These are phyloP conservation scores for Caenorhabditis sp. DNA, from an alignment of 2,888 invertebrate genomes.

Conservation along the genomic window DNA sequence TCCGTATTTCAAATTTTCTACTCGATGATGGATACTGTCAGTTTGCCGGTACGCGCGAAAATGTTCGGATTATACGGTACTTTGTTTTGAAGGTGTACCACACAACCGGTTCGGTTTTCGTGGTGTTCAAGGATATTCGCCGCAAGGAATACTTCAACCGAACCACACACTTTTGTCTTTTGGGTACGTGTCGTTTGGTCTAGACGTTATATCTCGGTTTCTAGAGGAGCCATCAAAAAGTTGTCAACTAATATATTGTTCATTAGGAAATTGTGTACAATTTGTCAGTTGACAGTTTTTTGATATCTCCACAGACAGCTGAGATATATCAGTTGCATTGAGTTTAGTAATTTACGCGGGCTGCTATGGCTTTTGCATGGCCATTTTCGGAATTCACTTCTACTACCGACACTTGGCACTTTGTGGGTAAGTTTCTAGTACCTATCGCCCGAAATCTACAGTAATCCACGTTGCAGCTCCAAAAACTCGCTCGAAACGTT, in stretches of 20 bases:
- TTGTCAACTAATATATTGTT: too few species aligned
- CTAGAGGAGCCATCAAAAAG: too few species aligned
- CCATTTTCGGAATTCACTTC: slow-evolving; percentile 45
- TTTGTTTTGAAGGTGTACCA: slow-evolving; percentile 31
- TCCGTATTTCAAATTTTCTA: slow-evolving; percentile 46
- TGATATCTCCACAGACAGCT: too few species aligned
- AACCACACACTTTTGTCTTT: slow-evolving; percentile 3
- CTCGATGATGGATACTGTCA: slow-evolving; percentile 32
- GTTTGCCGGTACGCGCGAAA: slow-evolving; percentile 19
- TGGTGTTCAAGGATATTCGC: slow-evolving; percentile 32
- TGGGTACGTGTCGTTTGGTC: too few species aligned
- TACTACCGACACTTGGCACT: slow-evolving; percentile 31
- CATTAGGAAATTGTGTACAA: too few species aligned
- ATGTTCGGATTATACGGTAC: background rate
- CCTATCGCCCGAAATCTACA: background rate
- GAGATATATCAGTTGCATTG: background rate
- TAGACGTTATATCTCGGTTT: too few species aligned
- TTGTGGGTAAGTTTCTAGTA: slow-evolving; percentile 19
- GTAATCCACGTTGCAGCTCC: background rate
- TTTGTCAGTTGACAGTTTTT: too few species aligned
- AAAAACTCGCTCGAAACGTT: background rate
- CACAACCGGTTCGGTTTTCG: slow-evolving; percentile 26
- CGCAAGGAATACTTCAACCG: background rate
- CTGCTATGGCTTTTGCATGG: slow-evolving; percentile 47
- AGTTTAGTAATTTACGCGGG: slow-evolving; percentile 22